Evolutionary conservation across 2,113 vertebrate genomes (phyloP).

Genomic region (Chlorocebus sabaeus): DNA sequence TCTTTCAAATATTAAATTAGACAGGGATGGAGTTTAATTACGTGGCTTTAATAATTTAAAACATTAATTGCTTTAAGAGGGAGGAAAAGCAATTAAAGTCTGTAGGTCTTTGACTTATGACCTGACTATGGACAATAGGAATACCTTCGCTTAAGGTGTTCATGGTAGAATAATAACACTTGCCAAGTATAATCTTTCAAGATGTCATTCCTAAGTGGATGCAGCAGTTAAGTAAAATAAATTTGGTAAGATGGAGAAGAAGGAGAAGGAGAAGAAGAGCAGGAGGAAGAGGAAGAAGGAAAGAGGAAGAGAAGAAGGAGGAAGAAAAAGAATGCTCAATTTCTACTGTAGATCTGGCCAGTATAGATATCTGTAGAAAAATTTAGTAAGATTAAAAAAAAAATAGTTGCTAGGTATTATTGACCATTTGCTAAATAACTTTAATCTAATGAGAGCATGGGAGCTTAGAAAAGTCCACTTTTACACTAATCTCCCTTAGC

Average conservation of each 20-base stretch:
- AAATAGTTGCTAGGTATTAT: neutral
- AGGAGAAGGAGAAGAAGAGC: neutral
- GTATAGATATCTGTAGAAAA: neutral
- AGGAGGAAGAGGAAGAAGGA: neutral
- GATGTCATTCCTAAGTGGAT: neutral
- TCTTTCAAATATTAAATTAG: neutral
- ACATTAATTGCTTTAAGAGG: neutral
- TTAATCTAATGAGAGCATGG: neutral
- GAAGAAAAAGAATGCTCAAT: neutral
- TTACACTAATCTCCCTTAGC: neutral
- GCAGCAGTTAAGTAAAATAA: neutral
- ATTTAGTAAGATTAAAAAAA: neutral
- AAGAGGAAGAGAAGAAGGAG: neutral
- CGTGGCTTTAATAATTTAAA: neutral
- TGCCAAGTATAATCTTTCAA: neutral
- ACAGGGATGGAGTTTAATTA: neutral
- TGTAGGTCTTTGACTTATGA: neutral
- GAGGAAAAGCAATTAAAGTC: neutral
- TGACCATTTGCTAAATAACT: neutral
- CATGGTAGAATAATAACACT: neutral
- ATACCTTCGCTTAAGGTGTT: neutral
- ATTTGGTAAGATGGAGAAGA: neutral
- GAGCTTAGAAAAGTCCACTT: neutral
- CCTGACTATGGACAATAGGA: neutral
- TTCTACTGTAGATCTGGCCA: neutral